phyloP scores from a whole-genome alignment of 2,113 vertebrate species.

The Notarius quadriscutis region DNA sequence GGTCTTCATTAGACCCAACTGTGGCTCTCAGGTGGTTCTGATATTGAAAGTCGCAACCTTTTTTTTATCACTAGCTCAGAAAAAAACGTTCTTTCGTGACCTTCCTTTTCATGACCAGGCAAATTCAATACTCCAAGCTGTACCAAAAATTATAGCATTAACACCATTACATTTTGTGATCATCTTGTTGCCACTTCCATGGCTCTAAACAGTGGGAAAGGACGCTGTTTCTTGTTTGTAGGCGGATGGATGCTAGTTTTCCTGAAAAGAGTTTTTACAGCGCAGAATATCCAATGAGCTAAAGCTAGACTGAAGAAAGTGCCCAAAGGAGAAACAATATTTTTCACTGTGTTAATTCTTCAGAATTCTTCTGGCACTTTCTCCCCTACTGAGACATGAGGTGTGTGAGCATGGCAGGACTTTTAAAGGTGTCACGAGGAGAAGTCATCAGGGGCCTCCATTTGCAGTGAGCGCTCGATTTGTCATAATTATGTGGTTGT shows the following conservation, averaged over 20 bases:
- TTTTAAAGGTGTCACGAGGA: slow-evolving; percentile 58
- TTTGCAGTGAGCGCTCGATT: slow-evolving; percentile 77
- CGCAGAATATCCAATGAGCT: not conserved
- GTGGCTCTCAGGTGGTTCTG: not conserved
- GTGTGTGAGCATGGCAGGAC: slow-evolving; percentile 35
- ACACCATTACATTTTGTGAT: not conserved
- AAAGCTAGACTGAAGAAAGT: not conserved
- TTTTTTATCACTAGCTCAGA: not conserved
- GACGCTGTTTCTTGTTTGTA: not conserved
- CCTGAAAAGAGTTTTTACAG: not conserved
- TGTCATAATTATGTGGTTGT: slow-evolving; percentile 82
- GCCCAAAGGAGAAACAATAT: not conserved
- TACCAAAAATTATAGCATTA: not conserved
- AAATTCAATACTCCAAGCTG: not conserved
- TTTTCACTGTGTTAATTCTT: not conserved
- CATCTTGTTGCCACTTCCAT: not conserved
- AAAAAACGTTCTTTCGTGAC: not conserved
- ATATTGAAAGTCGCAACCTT: not conserved
- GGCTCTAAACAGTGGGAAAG: not conserved
- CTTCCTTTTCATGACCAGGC: not conserved
- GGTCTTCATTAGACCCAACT: not conserved
- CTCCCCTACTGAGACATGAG: slow-evolving; percentile 26
- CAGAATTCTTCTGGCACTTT: slow-evolving; percentile 33
- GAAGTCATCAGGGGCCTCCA: slow-evolving; percentile 58
- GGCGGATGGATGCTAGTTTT: not conserved